phyloP scores from a whole-genome alignment of 2,113 vertebrate species.

The Carassius gibelio region DNA sequence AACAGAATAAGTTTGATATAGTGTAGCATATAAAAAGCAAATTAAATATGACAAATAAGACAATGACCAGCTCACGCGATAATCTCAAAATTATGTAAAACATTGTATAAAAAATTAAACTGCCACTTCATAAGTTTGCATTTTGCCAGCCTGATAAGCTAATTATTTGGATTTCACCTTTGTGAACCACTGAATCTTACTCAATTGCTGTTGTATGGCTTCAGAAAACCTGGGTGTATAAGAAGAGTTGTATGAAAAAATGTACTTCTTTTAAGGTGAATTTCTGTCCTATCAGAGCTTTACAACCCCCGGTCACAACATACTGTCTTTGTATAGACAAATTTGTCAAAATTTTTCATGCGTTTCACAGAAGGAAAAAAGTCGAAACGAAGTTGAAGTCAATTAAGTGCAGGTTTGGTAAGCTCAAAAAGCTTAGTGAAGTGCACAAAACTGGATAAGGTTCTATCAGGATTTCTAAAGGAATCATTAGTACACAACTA shows the following conservation, averaged over 20 bases:
- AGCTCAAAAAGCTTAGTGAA: neutral
- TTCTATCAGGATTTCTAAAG: neutral
- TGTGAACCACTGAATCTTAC: neutral
- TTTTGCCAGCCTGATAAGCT: neutral
- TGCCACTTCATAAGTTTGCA: neutral
- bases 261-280: neutral
- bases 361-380: no score
- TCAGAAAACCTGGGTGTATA: neutral
- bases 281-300: neutral
- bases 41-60: neutral
- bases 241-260: neutral
- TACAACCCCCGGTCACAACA: no score
- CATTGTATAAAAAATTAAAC: neutral
- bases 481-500: no score
- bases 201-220: neutral
- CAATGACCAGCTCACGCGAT: neutral
- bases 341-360: neutral
- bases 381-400: no score
- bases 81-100: neutral
- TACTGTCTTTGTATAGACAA: neutral
- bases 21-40: neutral
- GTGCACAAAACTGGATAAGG: neutral
- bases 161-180: neutral
- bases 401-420: neutral
- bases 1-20: neutral